Conservation (phyloP, 2,113 vertebrate genomes). For the Chloebia gouldiae region DNA sequence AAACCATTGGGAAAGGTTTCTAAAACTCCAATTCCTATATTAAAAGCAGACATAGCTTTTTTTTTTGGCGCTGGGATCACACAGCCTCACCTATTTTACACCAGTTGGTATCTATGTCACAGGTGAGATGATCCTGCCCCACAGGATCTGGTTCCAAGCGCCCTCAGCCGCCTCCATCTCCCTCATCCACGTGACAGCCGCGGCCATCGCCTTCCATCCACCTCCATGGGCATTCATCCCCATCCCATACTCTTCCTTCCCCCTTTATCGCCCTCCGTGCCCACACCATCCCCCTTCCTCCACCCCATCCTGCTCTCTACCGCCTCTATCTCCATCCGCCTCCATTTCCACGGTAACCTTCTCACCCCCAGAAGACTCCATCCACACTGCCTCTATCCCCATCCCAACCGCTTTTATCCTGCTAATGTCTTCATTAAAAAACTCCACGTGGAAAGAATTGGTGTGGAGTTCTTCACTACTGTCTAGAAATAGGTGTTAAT, state of each 20-base stretch:
- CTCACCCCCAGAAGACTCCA: no score
- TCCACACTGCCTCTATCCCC: no score
- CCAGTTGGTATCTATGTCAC: background rate
- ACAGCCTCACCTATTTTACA: no score
- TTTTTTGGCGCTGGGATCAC: background rate
- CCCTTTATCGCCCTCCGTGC: accelerated
- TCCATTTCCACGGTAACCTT: background rate
- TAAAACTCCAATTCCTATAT: background rate
- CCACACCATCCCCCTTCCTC: background rate
- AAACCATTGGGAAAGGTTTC: background rate
- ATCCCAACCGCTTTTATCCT: no score
- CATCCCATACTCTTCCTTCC: no score
- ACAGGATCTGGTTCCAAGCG: background rate
- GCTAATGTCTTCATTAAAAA: background rate
- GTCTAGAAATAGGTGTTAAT: background rate
- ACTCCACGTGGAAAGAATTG: background rate
- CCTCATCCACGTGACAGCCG: no score
- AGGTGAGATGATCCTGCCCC: background rate
- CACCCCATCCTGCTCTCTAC: no score
- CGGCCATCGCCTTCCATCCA: background rate
- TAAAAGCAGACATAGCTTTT: background rate
- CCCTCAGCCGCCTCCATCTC: no score
- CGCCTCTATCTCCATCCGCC: background rate
- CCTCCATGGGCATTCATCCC: no score
- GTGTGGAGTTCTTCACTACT: background rate